Evolutionary conservation across 2,797 vertebrate species (phyloP), one percentile per base, ranked within the genome.

Genomic region (Passerculus sandwichensis): DNA sequence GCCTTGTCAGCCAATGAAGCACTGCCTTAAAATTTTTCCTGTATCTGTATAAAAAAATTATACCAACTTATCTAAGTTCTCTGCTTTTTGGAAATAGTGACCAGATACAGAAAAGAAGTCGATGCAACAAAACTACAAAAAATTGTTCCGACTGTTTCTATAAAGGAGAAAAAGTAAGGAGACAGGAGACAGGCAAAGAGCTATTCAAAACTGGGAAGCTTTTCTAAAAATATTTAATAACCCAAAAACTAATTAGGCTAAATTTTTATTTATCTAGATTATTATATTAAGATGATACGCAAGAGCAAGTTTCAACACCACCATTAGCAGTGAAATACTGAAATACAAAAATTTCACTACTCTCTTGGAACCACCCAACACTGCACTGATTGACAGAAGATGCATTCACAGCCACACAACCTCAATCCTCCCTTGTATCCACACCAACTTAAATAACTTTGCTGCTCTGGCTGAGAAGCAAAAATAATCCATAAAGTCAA

Each of bases 1-100:
- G 30, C 9, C 47, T 29, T 15, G 29, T 25, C 51, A 88, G 70
- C 8, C 53, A 22, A 53, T 9, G 69, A 5, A 51, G 26, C 0
- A 0, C 10, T 48, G 10, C 36, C 71, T 45, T 27, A 32, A 0
- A 1, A 34, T 2, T 7, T n/a, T 21, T 73, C 54, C 77, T 4
- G 3, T n/a, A 38, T 29, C 26, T 36, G 8, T 38, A 38, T 38
- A 90, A 71, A 76, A 57, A 51, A 7, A 53, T 30, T 3, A n/a
- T 3, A 76, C 2, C 10, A 48, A 38, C 10, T 8, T 72, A 26
- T 26, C 6, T 1, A 0, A 73, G 29, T 25, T 53, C 36, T 57
- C 56, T 22, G 13, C 27, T 66, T 78, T 84, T 62, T 64, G 62
- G 60, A 94, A 91, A 81, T 27, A 80, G 51, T 7, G 4, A 72